Base-by-base conservation (phyloP, 2,797 vertebrate species). In the Phrynocephalus forsythii region DNA sequence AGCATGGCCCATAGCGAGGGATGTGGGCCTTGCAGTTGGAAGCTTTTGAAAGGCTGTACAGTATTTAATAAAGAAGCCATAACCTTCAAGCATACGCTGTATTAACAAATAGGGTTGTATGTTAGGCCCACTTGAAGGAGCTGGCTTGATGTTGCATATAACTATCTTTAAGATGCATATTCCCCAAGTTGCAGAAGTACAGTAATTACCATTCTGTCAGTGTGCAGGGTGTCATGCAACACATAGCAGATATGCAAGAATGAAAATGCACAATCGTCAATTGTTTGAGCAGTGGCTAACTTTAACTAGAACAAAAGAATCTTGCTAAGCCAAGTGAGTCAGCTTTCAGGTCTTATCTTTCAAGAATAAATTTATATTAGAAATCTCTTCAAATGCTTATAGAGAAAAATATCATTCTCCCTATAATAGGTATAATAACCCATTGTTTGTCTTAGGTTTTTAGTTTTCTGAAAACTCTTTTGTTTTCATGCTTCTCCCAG, bases 311-410 rank as follows among this genome's bases (percentile, higher is more conserved):
- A 3, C 88, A 79, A 89, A 90, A 91, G 30, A 75, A 38, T 91
- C 10, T 2, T 88, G 66, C 18, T 79, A 86, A 44, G 71, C 84
- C 87, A 30, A 84, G 80, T n/a, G 24, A 80, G 38, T 60, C 4
- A 63, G 6, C 84, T 86, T 90, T 71, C 10, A 89, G 2, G 60
- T 91, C 88, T 80, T 90, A 13, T 90, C 52, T 77, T 77, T 48
- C 44, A 24, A 82, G 56, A 60, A 7, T 72, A n/a, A 60, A 30
- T 13, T 18, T 30, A 86, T 79, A 68, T 24, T 38, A 77, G 24
- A 79, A 66, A 11, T 52, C 15, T 79, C 6, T 44, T 85, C 33
- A 68, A 7, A 13, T 88, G 73, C 38, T 73, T 16, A 6, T 48
- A 6, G 9, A 26, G 60, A 44, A 24, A 78, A 78, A 44, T 71